phyloP scores from a whole-genome alignment of 2,113 vertebrate genomes.

The Vanacampus margaritifer region DNA sequence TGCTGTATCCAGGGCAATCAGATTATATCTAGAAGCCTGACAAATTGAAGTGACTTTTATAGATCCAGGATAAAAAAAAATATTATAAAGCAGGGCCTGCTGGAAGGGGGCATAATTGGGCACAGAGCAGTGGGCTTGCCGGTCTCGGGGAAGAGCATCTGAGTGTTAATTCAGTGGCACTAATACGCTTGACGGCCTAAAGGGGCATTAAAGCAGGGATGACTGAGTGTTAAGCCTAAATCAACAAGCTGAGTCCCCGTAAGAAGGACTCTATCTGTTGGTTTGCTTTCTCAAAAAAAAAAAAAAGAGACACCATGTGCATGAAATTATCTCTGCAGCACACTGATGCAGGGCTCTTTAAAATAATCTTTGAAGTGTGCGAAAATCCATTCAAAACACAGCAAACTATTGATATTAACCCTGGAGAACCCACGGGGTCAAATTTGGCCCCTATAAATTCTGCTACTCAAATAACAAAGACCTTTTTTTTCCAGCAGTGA shows the following conservation, averaged over 20 bases:
- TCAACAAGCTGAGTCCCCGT: conserved; percentile 56
- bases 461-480: too few relatives aligned
- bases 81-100: background rate
- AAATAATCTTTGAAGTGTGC: background rate
- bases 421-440: too few relatives aligned
- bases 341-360: background rate
- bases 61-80: conserved; percentile 19
- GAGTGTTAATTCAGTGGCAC: conserved; percentile 59
- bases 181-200: conserved; percentile 53
- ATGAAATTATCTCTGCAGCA: background rate
- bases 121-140: conserved; percentile 16
- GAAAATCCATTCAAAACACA: background rate
- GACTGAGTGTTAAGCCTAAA: conserved; percentile 53
- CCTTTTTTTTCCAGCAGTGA: too few relatives aligned
- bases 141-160: conserved; percentile 47
- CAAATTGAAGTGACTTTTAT: conserved; percentile 25
- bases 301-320: conserved; percentile 1
- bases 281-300: conserved; percentile 9
- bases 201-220: conserved; percentile 59
- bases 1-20: conserved; percentile 14
- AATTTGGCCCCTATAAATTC: too few relatives aligned
- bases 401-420: background rate
- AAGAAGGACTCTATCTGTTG: conserved; percentile 53
- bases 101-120: background rate
- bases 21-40: conserved; percentile 14